Evolutionary conservation across 2,113 vertebrate genomes (phyloP).

Genomic region (Crotalus helleri): DNA sequence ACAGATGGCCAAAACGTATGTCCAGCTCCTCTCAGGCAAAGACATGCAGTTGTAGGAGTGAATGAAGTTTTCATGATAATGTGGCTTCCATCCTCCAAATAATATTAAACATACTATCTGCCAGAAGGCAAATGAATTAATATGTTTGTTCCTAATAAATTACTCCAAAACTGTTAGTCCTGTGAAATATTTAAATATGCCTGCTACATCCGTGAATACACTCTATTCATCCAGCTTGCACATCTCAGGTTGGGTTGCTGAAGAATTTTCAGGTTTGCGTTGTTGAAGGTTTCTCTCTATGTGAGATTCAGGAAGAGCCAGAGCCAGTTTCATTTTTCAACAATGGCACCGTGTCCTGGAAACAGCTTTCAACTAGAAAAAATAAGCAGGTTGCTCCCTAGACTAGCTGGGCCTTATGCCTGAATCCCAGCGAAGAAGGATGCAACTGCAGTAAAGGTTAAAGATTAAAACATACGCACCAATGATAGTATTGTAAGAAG

Average conservation of each 20-base stretch:
- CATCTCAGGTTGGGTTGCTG: background rate
- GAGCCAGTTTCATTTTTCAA: background rate
- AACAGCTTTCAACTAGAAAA: background rate
- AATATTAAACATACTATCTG: background rate
- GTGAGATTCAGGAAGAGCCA: background rate
- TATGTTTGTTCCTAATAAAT: background rate
- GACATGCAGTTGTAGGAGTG: background rate
- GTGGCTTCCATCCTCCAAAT: background rate
- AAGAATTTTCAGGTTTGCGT: background rate
- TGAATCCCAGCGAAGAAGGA: background rate
- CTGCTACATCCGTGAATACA: background rate
- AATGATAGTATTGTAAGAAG: background rate
- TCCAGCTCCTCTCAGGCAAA: background rate
- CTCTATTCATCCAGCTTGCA: background rate
- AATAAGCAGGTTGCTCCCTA: background rate
- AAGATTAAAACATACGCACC: background rate
- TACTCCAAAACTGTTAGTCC: background rate
- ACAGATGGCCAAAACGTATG: slow-evolving; percentile 2
- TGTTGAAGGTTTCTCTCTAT: background rate
- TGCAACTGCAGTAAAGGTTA: background rate
- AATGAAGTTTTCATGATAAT: background rate
- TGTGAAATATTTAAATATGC: background rate
- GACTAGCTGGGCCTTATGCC: no score
- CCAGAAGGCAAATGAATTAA: background rate
- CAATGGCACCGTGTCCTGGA: background rate